Percentiles rank a stretch among this genome's conserved stretches.
Evolutionary conservation across 2,113 vertebrate species (phyloP).

Genomic region (Typhlomys cinereus): DNA sequence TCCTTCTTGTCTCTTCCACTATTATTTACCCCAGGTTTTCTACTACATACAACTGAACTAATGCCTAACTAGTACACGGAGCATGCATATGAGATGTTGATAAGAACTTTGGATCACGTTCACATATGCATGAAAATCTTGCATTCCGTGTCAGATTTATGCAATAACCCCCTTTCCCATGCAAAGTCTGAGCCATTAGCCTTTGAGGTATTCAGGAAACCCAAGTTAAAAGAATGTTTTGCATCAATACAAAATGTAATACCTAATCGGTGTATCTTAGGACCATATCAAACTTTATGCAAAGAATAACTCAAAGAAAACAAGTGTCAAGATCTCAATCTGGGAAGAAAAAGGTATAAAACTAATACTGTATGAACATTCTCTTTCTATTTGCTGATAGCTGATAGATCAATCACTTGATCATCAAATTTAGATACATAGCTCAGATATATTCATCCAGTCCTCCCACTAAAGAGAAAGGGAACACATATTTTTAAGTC

Average conservation of each 20-base stretch:
- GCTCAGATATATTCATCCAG: background rate
- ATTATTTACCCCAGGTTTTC: background rate
- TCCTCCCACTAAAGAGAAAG: background rate
- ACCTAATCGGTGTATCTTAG: background rate
- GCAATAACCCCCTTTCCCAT: background rate
- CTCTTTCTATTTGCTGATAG: background rate
- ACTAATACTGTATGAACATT: background rate
- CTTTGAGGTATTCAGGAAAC: too few relatives aligned
- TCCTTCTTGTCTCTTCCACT: background rate
- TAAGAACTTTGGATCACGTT: background rate
- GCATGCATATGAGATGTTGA: background rate
- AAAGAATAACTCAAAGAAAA: background rate
- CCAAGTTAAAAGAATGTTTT: background rate
- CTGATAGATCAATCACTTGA: background rate
- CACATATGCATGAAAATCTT: background rate
- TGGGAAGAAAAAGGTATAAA: background rate
- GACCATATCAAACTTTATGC: background rate
- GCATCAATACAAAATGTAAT: background rate
- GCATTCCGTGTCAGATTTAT: background rate
- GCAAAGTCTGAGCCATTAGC: background rate
- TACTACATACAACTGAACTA: background rate
- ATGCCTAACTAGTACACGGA: background rate
- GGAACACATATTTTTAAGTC: background rate
- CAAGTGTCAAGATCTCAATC: background rate
- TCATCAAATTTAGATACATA: background rate